Percentiles rank a stretch among this genome's conserved stretches.
These are phyloP conservation scores for Sebastes vulpes DNA, from an alignment of 2,797 vertebrate genomes.

Conservation along the genomic window DNA sequence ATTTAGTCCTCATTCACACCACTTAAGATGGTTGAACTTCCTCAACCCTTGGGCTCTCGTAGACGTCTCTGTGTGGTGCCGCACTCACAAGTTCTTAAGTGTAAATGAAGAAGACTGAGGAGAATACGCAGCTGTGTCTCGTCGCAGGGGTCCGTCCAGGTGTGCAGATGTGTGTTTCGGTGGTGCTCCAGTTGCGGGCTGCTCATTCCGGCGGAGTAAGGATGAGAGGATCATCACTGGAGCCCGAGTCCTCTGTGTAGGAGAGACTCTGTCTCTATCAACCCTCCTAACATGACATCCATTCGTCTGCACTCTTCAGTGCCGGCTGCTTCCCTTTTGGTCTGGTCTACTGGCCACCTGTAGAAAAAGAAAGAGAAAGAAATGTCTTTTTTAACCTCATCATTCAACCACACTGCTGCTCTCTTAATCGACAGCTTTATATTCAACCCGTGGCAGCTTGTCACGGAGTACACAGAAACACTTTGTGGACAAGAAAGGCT, in stretches of 20 bases:
- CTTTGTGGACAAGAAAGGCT: constrained; percentile 9
- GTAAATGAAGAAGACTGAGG: constrained; percentile 23
- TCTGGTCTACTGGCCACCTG: constrained; percentile 62
- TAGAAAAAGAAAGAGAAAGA: not conserved
- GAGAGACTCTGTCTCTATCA: constrained; percentile 53
- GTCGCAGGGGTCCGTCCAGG: constrained; percentile 35
- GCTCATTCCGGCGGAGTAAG: constrained; percentile 55
- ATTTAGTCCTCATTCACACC: constrained; percentile 62
- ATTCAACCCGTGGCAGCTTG: constrained; percentile 1
- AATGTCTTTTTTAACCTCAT: not conserved
- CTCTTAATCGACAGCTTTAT: constrained; percentile 30
- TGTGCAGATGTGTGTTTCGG: constrained; percentile 46
- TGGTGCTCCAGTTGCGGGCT: constrained; percentile 47
- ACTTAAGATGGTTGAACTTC: constrained; percentile 36
- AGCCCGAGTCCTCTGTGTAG: constrained; percentile 54
- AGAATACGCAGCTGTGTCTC: constrained; percentile 13
- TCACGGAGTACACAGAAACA: not conserved
- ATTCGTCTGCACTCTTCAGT: constrained; percentile 55
- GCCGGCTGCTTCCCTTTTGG: constrained; percentile 53
- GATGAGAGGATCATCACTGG: constrained; percentile 68
- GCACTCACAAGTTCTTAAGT: constrained; percentile 26
- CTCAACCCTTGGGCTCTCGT: constrained; percentile 27
- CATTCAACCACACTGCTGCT: not conserved
- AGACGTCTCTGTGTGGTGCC: constrained; percentile 30
- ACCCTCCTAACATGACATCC: constrained; percentile 61